These are phyloP conservation scores for Drosophila takahashii DNA, from an alignment of 1,140 invertebrate species.

Conservation along the genomic window DNA sequence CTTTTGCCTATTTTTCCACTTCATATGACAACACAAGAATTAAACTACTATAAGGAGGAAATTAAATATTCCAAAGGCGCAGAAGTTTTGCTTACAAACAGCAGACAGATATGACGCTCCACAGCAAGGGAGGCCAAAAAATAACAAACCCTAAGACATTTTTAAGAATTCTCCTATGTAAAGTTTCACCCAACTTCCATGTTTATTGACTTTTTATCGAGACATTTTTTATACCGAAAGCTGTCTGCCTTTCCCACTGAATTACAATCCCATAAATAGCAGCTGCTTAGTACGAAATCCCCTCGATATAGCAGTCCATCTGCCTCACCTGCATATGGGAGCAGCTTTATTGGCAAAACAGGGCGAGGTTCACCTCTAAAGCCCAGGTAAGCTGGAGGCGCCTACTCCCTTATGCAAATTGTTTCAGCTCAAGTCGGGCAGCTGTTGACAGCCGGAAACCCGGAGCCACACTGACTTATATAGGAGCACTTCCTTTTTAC, in stretches of 20 bases:
- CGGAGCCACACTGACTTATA: constrained; percentile 43
- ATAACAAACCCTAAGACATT: background rate
- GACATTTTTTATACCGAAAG: constrained; percentile 21
- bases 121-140: background rate
- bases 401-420: constrained; percentile 50
- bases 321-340: constrained; percentile 38
- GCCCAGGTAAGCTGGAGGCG: constrained; percentile 17
- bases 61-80: constrained; percentile 12
- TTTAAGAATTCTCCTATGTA: background rate
- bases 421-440: constrained; percentile 29
- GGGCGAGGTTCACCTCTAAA: constrained; percentile 1
- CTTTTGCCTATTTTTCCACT: constrained; percentile 56
- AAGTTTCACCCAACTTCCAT: background rate
- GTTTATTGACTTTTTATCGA: constrained; percentile 42
- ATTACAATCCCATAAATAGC: constrained; percentile 47
- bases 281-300: constrained; percentile 36
- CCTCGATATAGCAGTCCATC: constrained; percentile 19
- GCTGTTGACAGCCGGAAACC: constrained; percentile 33
- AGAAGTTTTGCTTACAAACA: constrained; percentile 4
- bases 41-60: constrained; percentile 14
- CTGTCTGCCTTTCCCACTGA: constrained; percentile 12
- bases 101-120: background rate
- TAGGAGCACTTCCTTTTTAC: constrained; percentile 59
- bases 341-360: constrained; percentile 8
- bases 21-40: constrained; percentile 46